These are phyloP conservation scores for Heterodera carotae DNA, from an alignment of 1,140 invertebrate genomes.

Conservation along the genomic window DNA sequence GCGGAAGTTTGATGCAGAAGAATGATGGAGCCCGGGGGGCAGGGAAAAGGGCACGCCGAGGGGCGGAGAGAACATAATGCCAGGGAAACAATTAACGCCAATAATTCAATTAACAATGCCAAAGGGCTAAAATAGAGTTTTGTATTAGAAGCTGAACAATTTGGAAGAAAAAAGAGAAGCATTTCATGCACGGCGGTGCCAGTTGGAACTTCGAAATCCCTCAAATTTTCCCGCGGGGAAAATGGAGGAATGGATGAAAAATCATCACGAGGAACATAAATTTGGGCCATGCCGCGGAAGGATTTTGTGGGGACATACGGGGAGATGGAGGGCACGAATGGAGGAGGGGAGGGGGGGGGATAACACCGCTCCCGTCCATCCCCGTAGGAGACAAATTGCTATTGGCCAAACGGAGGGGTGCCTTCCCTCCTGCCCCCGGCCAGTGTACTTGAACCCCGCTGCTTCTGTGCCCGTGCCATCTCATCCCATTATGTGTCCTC, in stretches of 20 bases:
- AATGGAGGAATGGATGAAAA: no score
- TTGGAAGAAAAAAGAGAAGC: not conserved
- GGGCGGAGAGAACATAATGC: not conserved
- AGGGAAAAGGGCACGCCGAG: constrained; percentile 8
- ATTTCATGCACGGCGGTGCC: not conserved
- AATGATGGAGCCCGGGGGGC: not conserved
- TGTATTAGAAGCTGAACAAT: no score
- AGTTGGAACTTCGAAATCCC: not conserved
- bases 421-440: no score
- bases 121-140: not conserved
- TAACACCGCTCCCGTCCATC: not conserved
- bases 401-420: no score
- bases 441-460: no score
- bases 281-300: not conserved
- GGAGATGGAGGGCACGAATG: not conserved
- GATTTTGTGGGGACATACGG: no score
- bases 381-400: not conserved
- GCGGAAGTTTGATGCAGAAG: not conserved
- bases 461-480: no score
- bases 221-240: no score
- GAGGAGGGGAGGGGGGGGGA: not conserved
- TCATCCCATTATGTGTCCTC: not conserved
- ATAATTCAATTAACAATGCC: not conserved
- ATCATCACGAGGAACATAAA: not conserved
- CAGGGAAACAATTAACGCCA: not conserved